Conservation (phyloP, 2,797 vertebrate species). For the Sebastes cheni region DNA sequence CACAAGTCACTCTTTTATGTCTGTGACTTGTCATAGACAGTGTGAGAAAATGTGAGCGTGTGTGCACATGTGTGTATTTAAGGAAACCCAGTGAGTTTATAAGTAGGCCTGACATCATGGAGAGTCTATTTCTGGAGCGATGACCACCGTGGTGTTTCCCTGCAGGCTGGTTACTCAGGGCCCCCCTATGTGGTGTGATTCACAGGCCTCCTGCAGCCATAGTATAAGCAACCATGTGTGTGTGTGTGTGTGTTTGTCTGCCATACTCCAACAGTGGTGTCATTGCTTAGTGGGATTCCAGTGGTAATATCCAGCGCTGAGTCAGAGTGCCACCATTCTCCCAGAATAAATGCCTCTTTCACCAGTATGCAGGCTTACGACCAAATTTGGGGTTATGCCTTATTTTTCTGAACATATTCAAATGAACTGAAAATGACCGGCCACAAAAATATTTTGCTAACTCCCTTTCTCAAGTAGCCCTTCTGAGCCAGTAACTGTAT, state of each 20-base stretch:
- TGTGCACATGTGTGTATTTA: slow-evolving; percentile 50
- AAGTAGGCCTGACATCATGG: slow-evolving; percentile 68
- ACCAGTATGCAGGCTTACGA: background rate
- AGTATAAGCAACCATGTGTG: slow-evolving; percentile 36
- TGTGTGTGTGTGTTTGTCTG: slow-evolving; percentile 38
- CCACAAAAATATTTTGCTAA: background rate
- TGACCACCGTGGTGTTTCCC: slow-evolving; percentile 61
- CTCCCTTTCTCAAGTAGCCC: background rate
- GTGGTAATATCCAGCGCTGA: slow-evolving; percentile 40
- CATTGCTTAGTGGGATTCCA: slow-evolving; percentile 59
- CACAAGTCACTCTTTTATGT: slow-evolving; percentile 45
- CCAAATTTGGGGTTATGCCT: slow-evolving; percentile 17
- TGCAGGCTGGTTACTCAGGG: slow-evolving; percentile 50
- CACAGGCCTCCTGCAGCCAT: slow-evolving; percentile 55
- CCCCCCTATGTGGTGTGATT: slow-evolving; percentile 56
- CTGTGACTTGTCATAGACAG: slow-evolving; percentile 51
- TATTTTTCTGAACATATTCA: background rate
- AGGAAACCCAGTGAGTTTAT: slow-evolving; percentile 50
- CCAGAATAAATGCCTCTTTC: slow-evolving; percentile 36
- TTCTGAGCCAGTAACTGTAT: background rate
- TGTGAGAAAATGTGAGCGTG: slow-evolving; percentile 49
- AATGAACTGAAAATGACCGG: background rate
- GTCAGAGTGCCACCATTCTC: slow-evolving; percentile 53
- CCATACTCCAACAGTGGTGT: slow-evolving; percentile 48
- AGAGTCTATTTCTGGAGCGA: slow-evolving; percentile 70